Percentiles rank a stretch among this genome's conserved stretches.
Conservation (phyloP, 2,888 invertebrate species). For the Limnephilus lunatus region DNA sequence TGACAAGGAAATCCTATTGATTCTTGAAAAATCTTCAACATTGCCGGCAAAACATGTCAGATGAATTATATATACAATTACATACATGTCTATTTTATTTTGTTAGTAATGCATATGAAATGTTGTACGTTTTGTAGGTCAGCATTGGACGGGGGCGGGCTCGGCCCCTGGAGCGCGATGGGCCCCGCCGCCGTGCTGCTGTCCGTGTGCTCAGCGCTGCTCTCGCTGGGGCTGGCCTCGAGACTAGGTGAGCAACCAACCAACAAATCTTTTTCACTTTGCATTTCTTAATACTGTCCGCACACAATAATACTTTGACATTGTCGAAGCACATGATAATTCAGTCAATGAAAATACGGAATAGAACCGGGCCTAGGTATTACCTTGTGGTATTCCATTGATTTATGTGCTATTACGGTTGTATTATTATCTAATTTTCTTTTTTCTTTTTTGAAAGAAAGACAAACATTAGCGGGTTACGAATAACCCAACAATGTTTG, state of each 20-base stretch:
- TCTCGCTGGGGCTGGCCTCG: slow-evolving; percentile 53
- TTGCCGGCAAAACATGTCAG: background rate
- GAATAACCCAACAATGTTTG: too few species aligned
- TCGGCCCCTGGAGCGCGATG: slow-evolving; percentile 48
- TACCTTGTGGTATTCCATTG: background rate
- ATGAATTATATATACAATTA: background rate
- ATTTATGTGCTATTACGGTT: background rate
- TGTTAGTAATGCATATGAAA: background rate
- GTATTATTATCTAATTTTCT: too few species aligned
- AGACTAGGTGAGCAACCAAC: slow-evolving; percentile 43
- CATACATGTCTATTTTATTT: background rate
- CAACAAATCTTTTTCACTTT: background rate
- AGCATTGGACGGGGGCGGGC: background rate
- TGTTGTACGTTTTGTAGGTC: background rate
- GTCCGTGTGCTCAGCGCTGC: slow-evolving; percentile 55
- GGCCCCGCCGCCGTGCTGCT: slow-evolving; percentile 61
- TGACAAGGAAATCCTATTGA: background rate
- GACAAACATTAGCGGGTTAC: too few species aligned
- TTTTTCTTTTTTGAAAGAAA: too few species aligned
- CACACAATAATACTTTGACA: background rate
- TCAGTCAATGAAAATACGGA: background rate
- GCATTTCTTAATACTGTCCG: background rate
- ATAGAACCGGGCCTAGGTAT: background rate
- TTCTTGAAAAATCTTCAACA: background rate
- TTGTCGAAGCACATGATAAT: background rate